Base-by-base conservation (phyloP, 2,797 vertebrate species). In the Tenualosa thibaudeaui region DNA sequence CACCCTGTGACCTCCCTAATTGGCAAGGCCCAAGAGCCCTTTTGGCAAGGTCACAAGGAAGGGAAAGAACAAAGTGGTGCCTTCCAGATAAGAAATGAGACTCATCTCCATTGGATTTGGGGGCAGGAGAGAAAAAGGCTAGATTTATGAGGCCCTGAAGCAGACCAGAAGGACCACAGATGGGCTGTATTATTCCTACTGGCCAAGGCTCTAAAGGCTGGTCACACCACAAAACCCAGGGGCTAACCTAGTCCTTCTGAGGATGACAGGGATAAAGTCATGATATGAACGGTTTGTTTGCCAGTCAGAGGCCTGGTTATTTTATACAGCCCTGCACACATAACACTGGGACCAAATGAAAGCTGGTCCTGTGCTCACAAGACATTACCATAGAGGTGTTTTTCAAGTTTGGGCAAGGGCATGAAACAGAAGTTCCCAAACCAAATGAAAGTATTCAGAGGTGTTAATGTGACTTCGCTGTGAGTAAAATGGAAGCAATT, bases 111-210 rank as follows among this genome's bases (percentile, higher is more conserved):
- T 78, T 51, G 81, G 68, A 81, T 86, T 78, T 78, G 56, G 81
- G 53, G 43, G 26, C 81, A 78, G 78, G 5, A 85, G 5, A 65
- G 84, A 78, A 43, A 82, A 68, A 15, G 82, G 68, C 19, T 68
- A 82, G 85, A 87, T 88, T 82, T 83, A 86, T 46, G 82, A 0
- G 85, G 62, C 86, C 62, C 2, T 6, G 26, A 58, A 82, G 82
- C 51, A 81, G 75, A 81, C 68, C 65, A 90, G 85, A 89, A 83
- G 82, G 81, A 60, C 68, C 81, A 87, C 89, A 90, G 84, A 85
- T 90, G 89, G 82, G 53, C 46, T 6, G 13, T 9, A 37, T 84
- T 85, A 85, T 75, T 24, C 12, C 53, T 26, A 58, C 2, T 81
- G 4, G 82, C 26, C 17, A 56, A 13, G 65, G 31, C 24, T 84